Conservation (phyloP, 2,888 invertebrate species). For the Ditula angustiorana region DNA sequence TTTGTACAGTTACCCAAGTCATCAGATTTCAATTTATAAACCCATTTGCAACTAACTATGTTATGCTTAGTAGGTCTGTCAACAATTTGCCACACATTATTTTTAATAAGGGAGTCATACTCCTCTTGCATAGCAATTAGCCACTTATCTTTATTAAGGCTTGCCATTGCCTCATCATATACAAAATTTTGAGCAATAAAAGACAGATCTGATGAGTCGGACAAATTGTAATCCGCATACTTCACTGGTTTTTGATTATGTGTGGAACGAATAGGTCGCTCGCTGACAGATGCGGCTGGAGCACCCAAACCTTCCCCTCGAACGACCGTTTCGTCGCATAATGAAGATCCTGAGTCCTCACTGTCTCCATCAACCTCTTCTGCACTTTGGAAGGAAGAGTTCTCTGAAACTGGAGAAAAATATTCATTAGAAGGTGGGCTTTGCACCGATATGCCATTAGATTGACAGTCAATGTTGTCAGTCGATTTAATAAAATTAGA, state of each 20-base stretch:
- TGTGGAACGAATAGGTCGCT: constrained; percentile 24
- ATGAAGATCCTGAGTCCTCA: not conserved
- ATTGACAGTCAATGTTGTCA: not conserved
- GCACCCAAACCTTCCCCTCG: not conserved
- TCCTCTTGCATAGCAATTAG: constrained; percentile 31
- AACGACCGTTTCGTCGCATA: constrained; percentile 2
- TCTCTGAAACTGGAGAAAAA: constrained; percentile 2
- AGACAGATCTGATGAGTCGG: not conserved
- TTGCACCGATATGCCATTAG: not conserved
- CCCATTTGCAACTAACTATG: constrained; percentile 42
- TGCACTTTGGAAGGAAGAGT: constrained; percentile 2
- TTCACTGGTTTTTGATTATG: not conserved
- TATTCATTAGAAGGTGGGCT: not conserved
- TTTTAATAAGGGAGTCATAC: constrained; percentile 35
- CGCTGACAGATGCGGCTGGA: not conserved
- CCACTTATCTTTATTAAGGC: constrained; percentile 26
- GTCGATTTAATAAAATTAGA: too few species aligned
- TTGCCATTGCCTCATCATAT: not conserved
- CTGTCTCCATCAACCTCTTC: constrained; percentile 1
- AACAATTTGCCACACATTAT: constrained; percentile 30
- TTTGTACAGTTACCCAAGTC: not conserved
- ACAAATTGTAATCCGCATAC: not conserved
- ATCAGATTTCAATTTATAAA: constrained; percentile 38
- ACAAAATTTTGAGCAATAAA: not conserved
- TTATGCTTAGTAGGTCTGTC: constrained; percentile 20